Percentiles rank a stretch among this genome's conserved stretches.
These are phyloP conservation scores for Spondyliosoma cantharus DNA, from an alignment of 2,797 vertebrate genomes.

Conservation along the genomic window DNA sequence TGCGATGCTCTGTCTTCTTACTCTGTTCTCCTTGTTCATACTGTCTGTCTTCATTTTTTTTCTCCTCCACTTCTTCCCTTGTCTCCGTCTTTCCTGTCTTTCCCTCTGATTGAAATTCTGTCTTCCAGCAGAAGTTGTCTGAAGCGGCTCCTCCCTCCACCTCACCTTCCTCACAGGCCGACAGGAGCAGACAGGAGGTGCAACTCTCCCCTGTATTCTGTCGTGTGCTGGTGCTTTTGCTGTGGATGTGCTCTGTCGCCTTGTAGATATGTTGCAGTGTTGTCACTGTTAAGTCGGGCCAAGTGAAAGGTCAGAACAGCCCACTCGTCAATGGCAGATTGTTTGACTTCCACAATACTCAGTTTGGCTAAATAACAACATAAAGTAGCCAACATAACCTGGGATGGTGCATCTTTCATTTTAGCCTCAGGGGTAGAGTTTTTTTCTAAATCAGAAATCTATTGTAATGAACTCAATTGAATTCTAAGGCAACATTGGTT, in stretches of 20 bases:
- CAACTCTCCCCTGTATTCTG: conserved; percentile 25
- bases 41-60: conserved; percentile 9
- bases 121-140: conserved; percentile 87
- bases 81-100: conserved; percentile 39
- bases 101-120: conserved; percentile 28
- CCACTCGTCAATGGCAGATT: background rate
- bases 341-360: too few relatives aligned
- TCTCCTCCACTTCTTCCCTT: background rate
- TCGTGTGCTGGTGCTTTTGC: conserved; percentile 15
- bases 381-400: background rate
- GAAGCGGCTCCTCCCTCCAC: conserved; percentile 89
- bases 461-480: too few relatives aligned
- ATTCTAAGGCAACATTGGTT: too few relatives aligned
- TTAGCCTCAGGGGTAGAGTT: background rate
- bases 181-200: conserved; percentile 94
- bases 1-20: conserved; percentile 1
- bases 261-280: conserved; percentile 7
- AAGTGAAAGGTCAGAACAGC: background rate
- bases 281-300: background rate
- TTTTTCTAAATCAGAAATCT: too few relatives aligned
- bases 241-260: conserved; percentile 11
- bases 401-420: background rate
- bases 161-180: conserved; percentile 90
- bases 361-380: background rate
- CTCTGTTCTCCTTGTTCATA: conserved; percentile 10